Conservation (phyloP, 1,140 invertebrate genomes). For the Drosophila sechellia region DNA sequence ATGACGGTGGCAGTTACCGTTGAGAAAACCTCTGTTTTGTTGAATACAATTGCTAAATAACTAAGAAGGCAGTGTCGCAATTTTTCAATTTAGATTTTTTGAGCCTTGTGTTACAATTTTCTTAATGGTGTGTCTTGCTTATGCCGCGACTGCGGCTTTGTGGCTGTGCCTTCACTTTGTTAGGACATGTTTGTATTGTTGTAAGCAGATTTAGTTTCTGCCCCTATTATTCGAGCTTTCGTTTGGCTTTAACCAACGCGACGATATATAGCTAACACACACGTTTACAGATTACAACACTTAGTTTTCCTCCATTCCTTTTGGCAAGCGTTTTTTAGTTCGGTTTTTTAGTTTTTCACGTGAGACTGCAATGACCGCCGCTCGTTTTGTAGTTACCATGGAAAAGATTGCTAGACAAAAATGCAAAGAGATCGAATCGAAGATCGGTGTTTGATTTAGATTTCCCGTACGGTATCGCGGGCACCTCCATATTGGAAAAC, state of each 20-base stretch:
- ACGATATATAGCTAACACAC: conserved; percentile 39
- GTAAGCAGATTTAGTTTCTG: conserved; percentile 27
- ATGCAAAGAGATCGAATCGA: conserved; percentile 20
- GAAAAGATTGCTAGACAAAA: conserved; percentile 15
- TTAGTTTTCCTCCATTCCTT: conserved; percentile 38
- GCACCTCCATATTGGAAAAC: conserved; percentile 35
- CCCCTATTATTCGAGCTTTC: conserved; percentile 53
- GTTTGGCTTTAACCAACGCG: conserved; percentile 19
- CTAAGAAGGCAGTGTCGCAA: conserved; percentile 68
- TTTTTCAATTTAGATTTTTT: conserved; percentile 71
- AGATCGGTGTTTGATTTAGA: conserved; percentile 32
- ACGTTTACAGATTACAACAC: conserved; percentile 55
- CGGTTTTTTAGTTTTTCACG: conserved; percentile 10
- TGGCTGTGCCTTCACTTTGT: conserved; percentile 34
- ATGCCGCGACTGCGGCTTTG: conserved; percentile 15
- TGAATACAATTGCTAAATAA: conserved; percentile 64
- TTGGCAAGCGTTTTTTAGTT: conserved; percentile 28
- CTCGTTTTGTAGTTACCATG: conserved; percentile 3
- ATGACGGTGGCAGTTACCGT: conserved; percentile 12
- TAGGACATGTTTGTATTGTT: conserved; percentile 43
- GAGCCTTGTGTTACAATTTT: conserved; percentile 63
- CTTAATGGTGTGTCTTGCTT: conserved; percentile 34
- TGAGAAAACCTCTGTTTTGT: conserved; percentile 60
- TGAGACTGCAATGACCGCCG: conserved; percentile 13
- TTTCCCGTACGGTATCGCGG: conserved; percentile 44